Evolutionary conservation across 2,797 vertebrate genomes (phyloP).

Genomic region (Artibeus jamaicensis): DNA sequence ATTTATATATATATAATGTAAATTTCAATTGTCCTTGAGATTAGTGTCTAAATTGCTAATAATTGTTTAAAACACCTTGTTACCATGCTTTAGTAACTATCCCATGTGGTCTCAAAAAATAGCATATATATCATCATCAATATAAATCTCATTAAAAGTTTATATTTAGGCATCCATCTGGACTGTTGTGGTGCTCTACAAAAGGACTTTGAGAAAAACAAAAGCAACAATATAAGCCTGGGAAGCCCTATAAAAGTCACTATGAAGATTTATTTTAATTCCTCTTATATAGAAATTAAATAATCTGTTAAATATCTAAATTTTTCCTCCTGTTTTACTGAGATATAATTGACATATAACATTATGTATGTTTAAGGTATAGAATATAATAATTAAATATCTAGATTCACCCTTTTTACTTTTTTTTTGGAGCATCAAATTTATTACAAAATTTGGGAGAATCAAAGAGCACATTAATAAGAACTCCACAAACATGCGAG

Average conservation of each 20-base stretch:
- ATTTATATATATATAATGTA: background rate
- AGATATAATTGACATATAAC: background rate
- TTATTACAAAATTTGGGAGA: no score
- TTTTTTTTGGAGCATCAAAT: no score
- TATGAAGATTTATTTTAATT: background rate
- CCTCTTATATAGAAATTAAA: background rate
- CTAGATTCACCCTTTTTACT: background rate
- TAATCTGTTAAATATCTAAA: background rate
- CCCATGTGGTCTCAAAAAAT: background rate
- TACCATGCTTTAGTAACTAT: background rate
- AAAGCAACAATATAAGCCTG: background rate
- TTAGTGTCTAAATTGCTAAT: background rate
- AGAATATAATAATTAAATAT: background rate
- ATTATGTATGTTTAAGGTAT: background rate
- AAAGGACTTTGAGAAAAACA: background rate
- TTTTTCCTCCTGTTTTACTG: background rate
- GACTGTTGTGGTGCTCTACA: background rate
- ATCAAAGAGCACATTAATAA: no score
- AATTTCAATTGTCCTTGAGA: background rate
- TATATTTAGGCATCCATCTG: background rate
- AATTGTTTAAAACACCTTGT: background rate
- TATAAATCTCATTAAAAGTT: constrained; percentile 45
- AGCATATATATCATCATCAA: constrained; percentile 43
- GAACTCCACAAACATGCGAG: no score
- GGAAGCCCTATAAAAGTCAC: background rate